phyloP scores from a whole-genome alignment of 1,140 invertebrate genomes.

The Diabrotica undecimpunctata region DNA sequence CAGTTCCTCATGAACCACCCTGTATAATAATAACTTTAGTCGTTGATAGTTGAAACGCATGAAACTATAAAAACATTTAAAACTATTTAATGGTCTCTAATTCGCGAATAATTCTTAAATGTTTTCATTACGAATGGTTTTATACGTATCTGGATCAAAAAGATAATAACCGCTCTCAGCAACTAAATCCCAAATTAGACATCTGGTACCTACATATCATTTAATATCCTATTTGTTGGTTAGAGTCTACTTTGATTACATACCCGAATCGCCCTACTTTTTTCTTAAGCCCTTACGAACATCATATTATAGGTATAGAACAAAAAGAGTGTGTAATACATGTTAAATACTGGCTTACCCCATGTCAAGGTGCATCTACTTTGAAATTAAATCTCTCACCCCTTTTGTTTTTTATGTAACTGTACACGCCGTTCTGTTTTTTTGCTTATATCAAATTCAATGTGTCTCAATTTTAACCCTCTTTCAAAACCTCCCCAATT shows the following conservation, averaged over 20 bases:
- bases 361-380: conserved; percentile 16
- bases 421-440: conserved; percentile 13
- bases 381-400: conserved; percentile 20
- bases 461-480: conserved; percentile 21
- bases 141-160: no score
- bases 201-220: neutral
- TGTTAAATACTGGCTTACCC: conserved; percentile 19
- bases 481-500: conserved; percentile 15
- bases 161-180: no score
- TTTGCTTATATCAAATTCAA: conserved; percentile 5
- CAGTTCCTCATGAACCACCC: no score
- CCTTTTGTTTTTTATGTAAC: conserved; percentile 20
- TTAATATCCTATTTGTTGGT: conserved; percentile 1
- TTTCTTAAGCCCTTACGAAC: neutral
- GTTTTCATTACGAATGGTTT: no score
- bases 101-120: no score
- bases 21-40: no score
- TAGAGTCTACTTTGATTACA: conserved; percentile 5
- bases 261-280: conserved; percentile 10
- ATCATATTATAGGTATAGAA: conserved; percentile 5
- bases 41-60: no score
- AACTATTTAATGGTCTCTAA: no score
- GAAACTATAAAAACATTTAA: no score
- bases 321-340: conserved; percentile 21
- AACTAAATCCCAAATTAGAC: neutral